Base-by-base conservation (phyloP, 37 sponge, comb jelly and placozoan genomes). In the Cladorhizidae sp. region DNA sequence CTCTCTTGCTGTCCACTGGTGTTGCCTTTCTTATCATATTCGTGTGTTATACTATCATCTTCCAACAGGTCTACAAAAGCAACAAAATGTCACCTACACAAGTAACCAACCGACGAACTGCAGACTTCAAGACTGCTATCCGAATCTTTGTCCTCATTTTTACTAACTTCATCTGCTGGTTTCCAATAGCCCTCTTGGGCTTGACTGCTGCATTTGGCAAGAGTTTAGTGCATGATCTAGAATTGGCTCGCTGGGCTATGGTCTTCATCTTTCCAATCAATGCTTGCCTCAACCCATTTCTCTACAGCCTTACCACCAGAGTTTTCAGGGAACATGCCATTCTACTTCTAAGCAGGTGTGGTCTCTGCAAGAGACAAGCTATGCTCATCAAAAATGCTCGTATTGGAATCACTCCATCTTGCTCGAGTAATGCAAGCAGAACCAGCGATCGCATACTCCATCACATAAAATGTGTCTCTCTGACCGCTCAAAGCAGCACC, bases 241-340 rank as follows among this genome's bases (percentile, higher is more conserved):
- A 37, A 14, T 74, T 31, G 45, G 83, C 95, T 5, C 91, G 85
- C 51, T 57, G 84, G 40, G 61, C 88, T 14, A 68, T 95, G 39
- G 89, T 91, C 0, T 81, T 95, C 54, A 63, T 95, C 67, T 91
- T 95, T 57, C 95, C 95, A 41, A 42, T 95, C 49, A 95, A 95
- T 61, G 82, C 89, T 36, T 89, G 87, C 51, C 70, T 88, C 39
- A 90, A 95, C 70, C 95, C 95, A 33, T 42, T 95, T 54, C 80
- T 95, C 26, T 95, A 95, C 76, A 76, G 86, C 57, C 72, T 95
- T 28, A 78, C 87, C 22, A 85, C 86, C 12, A 52, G 64, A 33
- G 76, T 28, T 2, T 95, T 95, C 85, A 70, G 85, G 31, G 76
- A 86, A 25, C 87, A 87, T 42, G 25, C 87, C 28, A 17, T 78